Conservation (phyloP, 2,113 vertebrate genomes). For the Misgurnus mizolepis region DNA sequence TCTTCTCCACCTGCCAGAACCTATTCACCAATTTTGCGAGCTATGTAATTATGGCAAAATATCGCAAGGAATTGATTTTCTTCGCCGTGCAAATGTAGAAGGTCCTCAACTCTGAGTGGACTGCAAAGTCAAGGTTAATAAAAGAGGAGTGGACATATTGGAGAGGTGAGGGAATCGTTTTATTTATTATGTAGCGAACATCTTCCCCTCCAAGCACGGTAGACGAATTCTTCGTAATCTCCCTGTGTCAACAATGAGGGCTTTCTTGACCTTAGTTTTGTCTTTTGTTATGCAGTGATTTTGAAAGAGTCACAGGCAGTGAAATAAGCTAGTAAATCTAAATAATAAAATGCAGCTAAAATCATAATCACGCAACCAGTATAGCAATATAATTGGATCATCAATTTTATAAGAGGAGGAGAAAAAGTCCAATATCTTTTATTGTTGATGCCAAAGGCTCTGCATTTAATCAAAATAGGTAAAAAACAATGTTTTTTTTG, state of each 20-base stretch:
- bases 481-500: too few relatives aligned
- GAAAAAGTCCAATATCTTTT: too few relatives aligned
- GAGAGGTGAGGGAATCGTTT: neutral
- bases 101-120: slow-evolving; percentile 27
- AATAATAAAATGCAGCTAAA: too few relatives aligned
- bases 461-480: neutral
- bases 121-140: slow-evolving; percentile 38
- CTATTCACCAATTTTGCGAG: slow-evolving; percentile 59
- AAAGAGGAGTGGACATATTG: slow-evolving; percentile 6
- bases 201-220: neutral
- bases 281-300: too few relatives aligned
- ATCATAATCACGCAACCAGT: too few relatives aligned
- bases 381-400: neutral
- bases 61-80: slow-evolving; percentile 63
- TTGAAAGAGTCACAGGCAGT: too few relatives aligned
- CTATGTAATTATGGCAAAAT: slow-evolving; percentile 64
- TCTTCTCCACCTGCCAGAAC: slow-evolving; percentile 49
- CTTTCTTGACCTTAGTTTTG: neutral
- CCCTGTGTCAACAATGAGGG: slow-evolving; percentile 1
- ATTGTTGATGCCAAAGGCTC: neutral
- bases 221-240: neutral
- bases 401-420: too few relatives aligned
- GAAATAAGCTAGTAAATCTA: too few relatives aligned
- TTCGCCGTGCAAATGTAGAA: slow-evolving; percentile 42
- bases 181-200: slow-evolving; percentile 25